Evolutionary conservation across 92 coral and sea anemone genomes (phyloP).

Genomic region (Metridium senile): DNA sequence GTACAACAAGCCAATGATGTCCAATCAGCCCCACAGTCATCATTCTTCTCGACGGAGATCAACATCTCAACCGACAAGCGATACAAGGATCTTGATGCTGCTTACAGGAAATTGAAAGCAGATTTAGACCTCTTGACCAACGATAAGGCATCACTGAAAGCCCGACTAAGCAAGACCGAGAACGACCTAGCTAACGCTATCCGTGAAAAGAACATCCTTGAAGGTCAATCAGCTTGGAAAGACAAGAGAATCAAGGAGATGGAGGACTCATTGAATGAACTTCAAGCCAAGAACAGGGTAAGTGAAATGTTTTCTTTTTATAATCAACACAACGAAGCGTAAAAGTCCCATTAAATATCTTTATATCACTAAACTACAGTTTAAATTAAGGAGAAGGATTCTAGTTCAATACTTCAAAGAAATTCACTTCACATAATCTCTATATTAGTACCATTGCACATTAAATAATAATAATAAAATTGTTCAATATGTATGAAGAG

Average conservation of each 20-base stretch:
- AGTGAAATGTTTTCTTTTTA: not conserved
- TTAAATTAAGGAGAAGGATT: too few species aligned
- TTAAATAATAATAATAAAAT: too few species aligned
- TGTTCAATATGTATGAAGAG: too few species aligned
- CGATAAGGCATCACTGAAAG: conserved; percentile 54
- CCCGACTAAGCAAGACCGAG: conserved; percentile 59
- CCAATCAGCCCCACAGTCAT: conserved; percentile 82
- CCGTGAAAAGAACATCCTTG: conserved; percentile 78
- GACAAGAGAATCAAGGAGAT: conserved; percentile 81
- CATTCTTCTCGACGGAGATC: conserved; percentile 63
- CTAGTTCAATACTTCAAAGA: too few species aligned
- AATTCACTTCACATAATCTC: too few species aligned
- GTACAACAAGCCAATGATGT: conserved; percentile 66
- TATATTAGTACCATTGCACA: too few species aligned
- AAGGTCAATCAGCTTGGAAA: conserved; percentile 84
- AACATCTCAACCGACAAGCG: conserved; percentile 70
- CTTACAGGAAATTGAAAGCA: conserved; percentile 76
- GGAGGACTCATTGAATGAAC: conserved; percentile 71
- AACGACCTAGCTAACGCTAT: conserved; percentile 66
- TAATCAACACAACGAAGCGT: not conserved
- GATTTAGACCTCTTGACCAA: conserved; percentile 67
- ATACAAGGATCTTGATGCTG: conserved; percentile 83
- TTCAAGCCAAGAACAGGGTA: conserved; percentile 76
- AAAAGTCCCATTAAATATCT: not conserved
- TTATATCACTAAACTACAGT: conserved; percentile 9